Percentiles rank a stretch among this genome's conserved stretches.
phyloP scores from a whole-genome alignment of 2,888 invertebrate genomes.

The Coleophora deauratella region DNA sequence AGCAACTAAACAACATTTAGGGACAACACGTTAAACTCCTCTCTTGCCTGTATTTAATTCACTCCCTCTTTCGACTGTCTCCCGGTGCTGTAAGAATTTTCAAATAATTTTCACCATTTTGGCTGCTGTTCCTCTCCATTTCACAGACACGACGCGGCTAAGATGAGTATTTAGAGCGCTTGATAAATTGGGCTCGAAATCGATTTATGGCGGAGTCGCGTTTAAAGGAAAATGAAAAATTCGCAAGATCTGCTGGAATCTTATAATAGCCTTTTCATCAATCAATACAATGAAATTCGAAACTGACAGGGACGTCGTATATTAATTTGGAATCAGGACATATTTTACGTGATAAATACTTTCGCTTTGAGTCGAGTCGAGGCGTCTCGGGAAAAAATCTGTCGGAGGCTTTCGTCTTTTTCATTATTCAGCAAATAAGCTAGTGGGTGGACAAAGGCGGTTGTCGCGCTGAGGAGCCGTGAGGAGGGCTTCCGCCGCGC shows the following conservation, averaged over 20 bases:
- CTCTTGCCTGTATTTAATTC: constrained; percentile 39
- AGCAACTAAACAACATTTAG: constrained; percentile 30
- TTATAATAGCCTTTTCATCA: constrained; percentile 62
- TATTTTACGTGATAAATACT: constrained; percentile 42
- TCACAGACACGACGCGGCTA: constrained; percentile 40
- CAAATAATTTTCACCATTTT: constrained; percentile 42
- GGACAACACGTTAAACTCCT: constrained; percentile 32
- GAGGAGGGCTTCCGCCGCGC: constrained; percentile 68
- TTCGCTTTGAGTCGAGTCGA: constrained; percentile 28
- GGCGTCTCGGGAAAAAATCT: constrained; percentile 43
- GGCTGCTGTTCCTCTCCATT: constrained; percentile 46
- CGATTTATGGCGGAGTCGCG: constrained; percentile 55
- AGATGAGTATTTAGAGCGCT: constrained; percentile 51
- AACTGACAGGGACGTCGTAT: constrained; percentile 38
- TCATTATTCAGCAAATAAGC: constrained; percentile 73
- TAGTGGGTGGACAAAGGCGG: constrained; percentile 72
- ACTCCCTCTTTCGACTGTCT: constrained; percentile 26
- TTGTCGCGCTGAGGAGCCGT: constrained; percentile 63
- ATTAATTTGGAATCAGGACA: constrained; percentile 46
- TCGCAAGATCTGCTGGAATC: constrained; percentile 51
- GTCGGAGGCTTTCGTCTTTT: constrained; percentile 60
- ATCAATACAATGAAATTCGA: constrained; percentile 57
- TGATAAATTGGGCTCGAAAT: constrained; percentile 59
- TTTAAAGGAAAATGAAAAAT: constrained; percentile 61
- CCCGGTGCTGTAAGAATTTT: constrained; percentile 39